These are phyloP conservation scores for Latrodectus elegans DNA, from an alignment of 2,888 invertebrate species.

Conservation along the genomic window DNA sequence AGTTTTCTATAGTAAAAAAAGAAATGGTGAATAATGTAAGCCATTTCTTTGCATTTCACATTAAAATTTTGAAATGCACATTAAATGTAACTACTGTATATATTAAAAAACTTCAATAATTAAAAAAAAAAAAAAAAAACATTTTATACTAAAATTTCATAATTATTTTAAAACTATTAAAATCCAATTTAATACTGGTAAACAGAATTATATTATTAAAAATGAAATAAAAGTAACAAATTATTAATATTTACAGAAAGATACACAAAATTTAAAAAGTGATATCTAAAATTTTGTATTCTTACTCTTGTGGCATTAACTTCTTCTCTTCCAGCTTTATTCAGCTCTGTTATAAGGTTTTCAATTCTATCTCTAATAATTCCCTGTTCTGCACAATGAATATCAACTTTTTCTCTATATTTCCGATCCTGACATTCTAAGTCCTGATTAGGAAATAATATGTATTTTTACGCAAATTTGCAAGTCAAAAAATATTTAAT, in stretches of 20 bases:
- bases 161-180: no score
- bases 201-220: neutral
- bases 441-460: neutral
- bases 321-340: constrained; percentile 55
- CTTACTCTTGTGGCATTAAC: constrained; percentile 36
- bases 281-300: no score
- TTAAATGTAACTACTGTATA: no score
- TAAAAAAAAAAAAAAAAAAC: no score
- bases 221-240: neutral
- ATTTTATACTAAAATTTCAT: no score
- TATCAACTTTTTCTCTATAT: constrained; percentile 39
- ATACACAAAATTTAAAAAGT: neutral
- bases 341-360: constrained; percentile 36
- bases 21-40: no score
- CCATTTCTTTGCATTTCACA: no score
- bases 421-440: constrained; percentile 19
- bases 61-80: no score
- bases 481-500: no score
- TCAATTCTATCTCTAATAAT: constrained; percentile 38
- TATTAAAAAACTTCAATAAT: no score
- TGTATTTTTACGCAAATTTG: no score
- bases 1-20: no score
- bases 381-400: constrained; percentile 32
- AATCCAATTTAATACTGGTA: neutral
- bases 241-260: neutral